phyloP scores from a whole-genome alignment of 2,797 vertebrate genomes.

The Huso huso region DNA sequence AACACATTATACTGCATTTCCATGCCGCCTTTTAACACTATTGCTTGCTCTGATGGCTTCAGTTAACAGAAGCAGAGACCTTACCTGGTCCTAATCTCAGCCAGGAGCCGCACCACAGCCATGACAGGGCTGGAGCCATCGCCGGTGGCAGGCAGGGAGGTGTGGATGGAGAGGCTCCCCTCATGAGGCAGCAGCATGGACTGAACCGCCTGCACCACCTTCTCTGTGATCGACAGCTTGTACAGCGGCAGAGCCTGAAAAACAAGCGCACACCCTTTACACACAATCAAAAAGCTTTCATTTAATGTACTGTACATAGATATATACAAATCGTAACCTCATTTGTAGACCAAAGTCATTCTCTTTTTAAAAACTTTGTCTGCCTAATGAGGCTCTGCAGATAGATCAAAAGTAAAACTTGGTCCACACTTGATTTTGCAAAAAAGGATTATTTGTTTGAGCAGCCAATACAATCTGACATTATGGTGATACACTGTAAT shows the following conservation, averaged over 20 bases:
- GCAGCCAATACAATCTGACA: too few relatives aligned
- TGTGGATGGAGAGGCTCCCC: conserved; percentile 98
- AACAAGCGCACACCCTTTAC: background rate
- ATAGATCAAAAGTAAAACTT: too few relatives aligned
- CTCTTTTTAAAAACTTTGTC: too few relatives aligned
- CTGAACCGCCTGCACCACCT: conserved; percentile 97
- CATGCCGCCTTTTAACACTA: too few relatives aligned
- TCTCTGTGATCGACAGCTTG: conserved; percentile 98
- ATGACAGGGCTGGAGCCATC: conserved; percentile 95
- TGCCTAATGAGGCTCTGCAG: too few relatives aligned
- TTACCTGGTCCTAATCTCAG: conserved; percentile 95
- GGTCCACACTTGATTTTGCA: too few relatives aligned
- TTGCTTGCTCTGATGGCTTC: too few relatives aligned
- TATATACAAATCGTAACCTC: too few relatives aligned
- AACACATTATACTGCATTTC: too few relatives aligned
- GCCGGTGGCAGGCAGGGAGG: conserved; percentile 91
- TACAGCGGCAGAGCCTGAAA: conserved; percentile 86
- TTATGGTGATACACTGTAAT: too few relatives aligned
- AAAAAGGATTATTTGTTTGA: too few relatives aligned
- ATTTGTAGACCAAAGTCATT: too few relatives aligned
- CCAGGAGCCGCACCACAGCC: conserved; percentile 92
- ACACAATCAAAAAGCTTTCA: background rate
- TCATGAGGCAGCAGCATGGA: conserved; percentile 98
- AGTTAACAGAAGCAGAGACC: background rate
- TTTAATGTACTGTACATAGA: background rate